Evolutionary conservation across 2,888 invertebrate species (phyloP).

Genomic region (Xestia ashworthii): DNA sequence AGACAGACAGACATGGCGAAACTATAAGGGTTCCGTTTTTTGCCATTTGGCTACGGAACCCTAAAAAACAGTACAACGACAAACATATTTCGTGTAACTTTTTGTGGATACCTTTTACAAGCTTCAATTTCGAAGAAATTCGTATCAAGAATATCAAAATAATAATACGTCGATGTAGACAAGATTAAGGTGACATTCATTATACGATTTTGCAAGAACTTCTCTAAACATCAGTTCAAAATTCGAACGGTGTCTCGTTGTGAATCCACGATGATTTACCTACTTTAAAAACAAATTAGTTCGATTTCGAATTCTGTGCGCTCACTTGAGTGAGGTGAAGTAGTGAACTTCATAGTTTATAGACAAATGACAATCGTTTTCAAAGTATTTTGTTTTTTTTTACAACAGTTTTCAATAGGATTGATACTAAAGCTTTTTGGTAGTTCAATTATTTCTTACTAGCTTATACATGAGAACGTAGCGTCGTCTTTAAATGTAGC

Average conservation of each 20-base stretch:
- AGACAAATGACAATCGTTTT: too few species aligned
- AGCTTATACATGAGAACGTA: too few species aligned
- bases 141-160: background rate
- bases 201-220: background rate
- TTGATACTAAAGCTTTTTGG: too few species aligned
- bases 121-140: background rate
- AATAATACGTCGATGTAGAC: background rate
- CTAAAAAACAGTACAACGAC: background rate
- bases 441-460: too few species aligned
- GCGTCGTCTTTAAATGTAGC: too few species aligned
- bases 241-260: slow-evolving; percentile 1
- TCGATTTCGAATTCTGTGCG: background rate
- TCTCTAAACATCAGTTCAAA: background rate
- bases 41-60: too few species aligned
- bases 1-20: too few species aligned
- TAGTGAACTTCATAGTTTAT: too few species aligned
- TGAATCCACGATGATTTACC: background rate
- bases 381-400: too few species aligned
- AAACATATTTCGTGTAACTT: background rate
- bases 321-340: too few species aligned
- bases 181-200: background rate
- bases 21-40: too few species aligned
- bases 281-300: background rate
- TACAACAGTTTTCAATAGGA: too few species aligned
- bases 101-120: background rate